A percentile compares a stretch with the other conserved stretches of the same genome.
Conservation (phyloP, 2,888 invertebrate species). For the Tinea pellionella region DNA sequence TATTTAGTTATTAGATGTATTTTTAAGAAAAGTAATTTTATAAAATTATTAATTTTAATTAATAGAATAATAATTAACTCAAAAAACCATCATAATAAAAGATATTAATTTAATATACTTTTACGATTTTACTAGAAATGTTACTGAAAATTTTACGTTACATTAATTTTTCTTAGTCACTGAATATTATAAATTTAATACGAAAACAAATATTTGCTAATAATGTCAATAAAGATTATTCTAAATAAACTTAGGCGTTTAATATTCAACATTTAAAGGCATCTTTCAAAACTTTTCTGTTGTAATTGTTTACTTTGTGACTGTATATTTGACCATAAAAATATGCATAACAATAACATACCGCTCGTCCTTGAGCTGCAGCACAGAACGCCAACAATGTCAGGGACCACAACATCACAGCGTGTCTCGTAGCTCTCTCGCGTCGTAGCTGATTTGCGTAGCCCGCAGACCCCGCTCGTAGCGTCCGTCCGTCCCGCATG, state of each 20-base stretch:
- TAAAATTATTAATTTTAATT: no score
- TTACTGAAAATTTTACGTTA: not conserved
- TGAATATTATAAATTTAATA: not conserved
- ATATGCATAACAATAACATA: constrained; percentile 28
- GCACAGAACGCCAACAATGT: constrained; percentile 51
- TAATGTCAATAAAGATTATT: no score
- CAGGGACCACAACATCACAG: constrained; percentile 51
- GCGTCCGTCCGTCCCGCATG: constrained; percentile 33
- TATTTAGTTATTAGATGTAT: no score
- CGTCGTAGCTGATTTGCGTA: constrained; percentile 31
- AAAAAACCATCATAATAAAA: no score
- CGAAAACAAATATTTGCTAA: no score
- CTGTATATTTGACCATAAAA: not conserved
- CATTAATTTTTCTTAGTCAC: not conserved
- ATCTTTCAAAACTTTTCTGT: no score
- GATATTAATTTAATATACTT: no score
- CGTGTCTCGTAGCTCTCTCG: constrained; percentile 22
- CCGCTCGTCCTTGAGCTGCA: constrained; percentile 61
- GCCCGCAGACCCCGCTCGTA: constrained; percentile 22
- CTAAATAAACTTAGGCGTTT: no score
- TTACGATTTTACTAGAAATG: not conserved
- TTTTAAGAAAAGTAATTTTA: no score
- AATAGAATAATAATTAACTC: no score
- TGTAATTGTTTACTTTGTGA: no score
- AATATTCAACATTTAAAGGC: no score